Evolutionary conservation across 1,140 invertebrate genomes (phyloP), one percentile per base, ranked within the genome.

Genomic region (Andricus grossulariae): DNA sequence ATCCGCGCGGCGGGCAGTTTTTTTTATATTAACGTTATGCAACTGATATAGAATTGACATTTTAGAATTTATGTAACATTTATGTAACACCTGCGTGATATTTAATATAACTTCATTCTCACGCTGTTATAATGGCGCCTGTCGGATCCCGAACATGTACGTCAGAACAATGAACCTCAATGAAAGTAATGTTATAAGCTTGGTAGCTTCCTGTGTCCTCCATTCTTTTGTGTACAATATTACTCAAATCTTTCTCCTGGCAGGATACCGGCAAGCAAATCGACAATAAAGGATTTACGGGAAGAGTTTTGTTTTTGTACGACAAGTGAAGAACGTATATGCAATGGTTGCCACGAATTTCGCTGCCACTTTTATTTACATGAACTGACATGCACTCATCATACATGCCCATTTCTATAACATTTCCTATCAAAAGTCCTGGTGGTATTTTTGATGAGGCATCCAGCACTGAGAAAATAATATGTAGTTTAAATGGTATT

Each of bases 401-500:
- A 73, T 76, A 87, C 51, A 85, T 79, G 21, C 87, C 87, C 8
- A 86, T 74, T 70, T 82, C 77, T 52, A 54, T 73, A 0, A 86
- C 21, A 74, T 87, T 81, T 6, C 85, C 87, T 50, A 39, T 45
- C 16, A 88, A 73, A 39, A 88, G 72, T 4, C 87, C 87, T 4
- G 74, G 71, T 66, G 82, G 85, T n/a, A 84, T 19, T 74, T 86
- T 87, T 18, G 83, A 76, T 60, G 79, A 79, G 0, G 87, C 80
- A 72, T 88, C 87, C 3, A 83, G 15, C 84, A 88, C 87, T 88
- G 15, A 4, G 12, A 57, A 11, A 60, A 60, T 45, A 32, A 32
- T 32, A 32, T 32, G 25, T 32, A 32, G 7, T 45, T 45, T 45
- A 32, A 32, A 32, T 32, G 25, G 25, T 3, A 5, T 32, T 5